Percentiles rank a stretch among this genome's conserved stretches.
phyloP scores from a whole-genome alignment of 1,140 invertebrate species.

The Papilio polytes region DNA sequence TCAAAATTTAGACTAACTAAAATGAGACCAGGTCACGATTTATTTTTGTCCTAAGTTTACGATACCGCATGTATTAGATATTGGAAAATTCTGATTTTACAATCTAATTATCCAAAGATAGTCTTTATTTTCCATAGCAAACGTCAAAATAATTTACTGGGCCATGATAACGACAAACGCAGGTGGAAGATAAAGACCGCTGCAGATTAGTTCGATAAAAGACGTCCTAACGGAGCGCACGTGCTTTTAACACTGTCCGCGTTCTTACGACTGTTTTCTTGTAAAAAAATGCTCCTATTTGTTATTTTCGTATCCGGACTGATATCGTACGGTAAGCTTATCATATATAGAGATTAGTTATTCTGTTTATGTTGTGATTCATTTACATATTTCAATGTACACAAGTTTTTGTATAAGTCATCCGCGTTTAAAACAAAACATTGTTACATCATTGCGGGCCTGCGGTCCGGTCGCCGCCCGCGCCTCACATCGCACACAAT shows the following conservation, averaged over 20 bases:
- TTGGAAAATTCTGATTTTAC: constrained; percentile 55
- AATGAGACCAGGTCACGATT: constrained; percentile 46
- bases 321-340: constrained; percentile 61
- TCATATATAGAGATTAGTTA: constrained; percentile 22
- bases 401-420: constrained; percentile 45
- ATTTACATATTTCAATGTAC: constrained; percentile 26
- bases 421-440: constrained; percentile 49
- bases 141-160: constrained; percentile 72
- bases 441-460: constrained; percentile 58
- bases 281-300: constrained; percentile 60
- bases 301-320: constrained; percentile 55
- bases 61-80: constrained; percentile 28
- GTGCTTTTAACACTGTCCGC: constrained; percentile 50
- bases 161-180: constrained; percentile 61
- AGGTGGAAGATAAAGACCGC: constrained; percentile 63
- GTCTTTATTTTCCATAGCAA: constrained; percentile 57
- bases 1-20: constrained; percentile 27
- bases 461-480: constrained; percentile 53
- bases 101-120: constrained; percentile 42
- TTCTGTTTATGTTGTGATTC: constrained; percentile 11
- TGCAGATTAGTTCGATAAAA: constrained; percentile 73
- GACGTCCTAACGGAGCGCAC: constrained; percentile 50
- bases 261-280: constrained; percentile 41
- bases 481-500: constrained; percentile 58
- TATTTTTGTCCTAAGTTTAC: constrained; percentile 54